Evolutionary conservation across 2,797 vertebrate genomes (phyloP), one percentile per base, ranked within the genome.

Genomic region (Typhlichthys eigenmanni): DNA sequence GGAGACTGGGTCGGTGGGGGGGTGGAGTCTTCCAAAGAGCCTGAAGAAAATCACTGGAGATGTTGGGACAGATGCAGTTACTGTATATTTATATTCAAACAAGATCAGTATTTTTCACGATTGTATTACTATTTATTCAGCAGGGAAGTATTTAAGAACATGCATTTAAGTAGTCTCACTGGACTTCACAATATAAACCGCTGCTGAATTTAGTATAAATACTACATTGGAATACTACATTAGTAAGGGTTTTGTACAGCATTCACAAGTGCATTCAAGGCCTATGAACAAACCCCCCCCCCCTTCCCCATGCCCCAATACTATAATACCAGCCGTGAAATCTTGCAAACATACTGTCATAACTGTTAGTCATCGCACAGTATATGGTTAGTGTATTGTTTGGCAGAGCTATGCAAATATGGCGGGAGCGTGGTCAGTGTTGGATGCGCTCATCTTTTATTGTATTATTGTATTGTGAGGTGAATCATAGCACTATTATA

Each of bases 241-340:
- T 73, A 79, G 38, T 74, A 64, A 57, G n/a, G 51, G 60, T 58
- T 63, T 53, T 58, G 19, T 62, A 62, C 47, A 58, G 62, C 81
- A 81, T 75, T 81, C 74, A 70, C 38, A 75, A 73, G 69, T 79
- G 69, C 80, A 74, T 85, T 86, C n/a, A 78, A 66, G 80, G 88
- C 78, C 88, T 84, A 85, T 75, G 67, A 86, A 84, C 87, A 92
- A 86, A 88, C 92, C 91, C 92, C 90, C 91, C 90, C 91, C 84
- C 85, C 87, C 89, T 79, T 83, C 24, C 47, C 79, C 84, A 87
- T 72, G 24, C 24, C 24, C 24, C 24, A 29, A 29, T 29, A 29
- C 24, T 29, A 29, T 29, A 29, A 29, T 29, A 29, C 24, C 24
- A 29, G 24, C 24, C 24, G 24, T 3, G 24, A 29, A 29, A 4